Base-by-base conservation (phyloP, 2,797 vertebrate genomes). In the Antrozous pallidus region DNA sequence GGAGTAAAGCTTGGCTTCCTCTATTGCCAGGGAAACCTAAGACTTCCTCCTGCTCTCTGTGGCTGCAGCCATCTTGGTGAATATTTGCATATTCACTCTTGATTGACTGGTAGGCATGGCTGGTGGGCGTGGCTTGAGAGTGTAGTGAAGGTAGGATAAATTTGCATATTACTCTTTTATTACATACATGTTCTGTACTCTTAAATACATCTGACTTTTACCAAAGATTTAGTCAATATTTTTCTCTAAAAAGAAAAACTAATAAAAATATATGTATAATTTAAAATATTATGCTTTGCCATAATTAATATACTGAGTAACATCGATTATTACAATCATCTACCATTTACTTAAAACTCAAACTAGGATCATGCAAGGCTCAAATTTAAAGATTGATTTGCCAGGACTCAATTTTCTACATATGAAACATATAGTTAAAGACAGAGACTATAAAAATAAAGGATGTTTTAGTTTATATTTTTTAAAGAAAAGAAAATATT, bases 161-260 rank as follows among this genome's bases (percentile, higher is more conserved):
- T n/a, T n/a, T n/a, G n/a, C n/a, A n/a, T n/a, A n/a, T n/a, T n/a
- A n/a, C n/a, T n/a, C n/a, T n/a, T n/a, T n/a, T n/a, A n/a, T n/a
- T n/a, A n/a, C n/a, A n/a, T n/a, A n/a, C n/a, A 61, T 28, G 84
- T 85, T 56, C 93, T 45, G 31, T 77, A 86, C 33, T 96, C 81
- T 28, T 90, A 82, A 94, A 67, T 88, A 95, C 61, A 10, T 40
- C 11, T 45, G 38, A 11, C 80, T 96, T 89, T 67, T 93, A 42
- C 8, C 91, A 83, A 58, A 77, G 22, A 69, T 17, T 87, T 88
- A 90, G 42, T 6, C 78, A 95, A 95, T 90, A 90, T 67, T 96
- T 95, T 77, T 82, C 40, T 91, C 74, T 85, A 94, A 83, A 61
- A 96, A 88, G 47, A 51, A 73, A 81, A 85, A 58, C 36, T 47